A percentile compares a stretch with the other conserved stretches of the same genome.
Conservation (phyloP, 1,140 invertebrate species). For the Aleiodes sp. region DNA sequence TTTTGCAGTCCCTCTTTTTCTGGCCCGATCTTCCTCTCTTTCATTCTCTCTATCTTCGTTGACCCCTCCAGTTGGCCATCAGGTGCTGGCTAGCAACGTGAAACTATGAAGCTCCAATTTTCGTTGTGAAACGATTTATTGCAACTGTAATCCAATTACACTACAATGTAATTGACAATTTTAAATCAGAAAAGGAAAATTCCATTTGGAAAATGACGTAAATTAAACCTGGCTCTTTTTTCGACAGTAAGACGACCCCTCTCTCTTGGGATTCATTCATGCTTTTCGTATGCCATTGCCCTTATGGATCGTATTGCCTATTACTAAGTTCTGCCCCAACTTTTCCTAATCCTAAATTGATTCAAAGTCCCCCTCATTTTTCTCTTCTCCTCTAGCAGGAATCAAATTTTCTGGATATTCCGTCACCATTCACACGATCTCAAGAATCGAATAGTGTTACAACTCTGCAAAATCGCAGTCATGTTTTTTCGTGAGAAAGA, state of each 20-base stretch:
- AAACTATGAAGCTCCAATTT: slow-evolving; percentile 2
- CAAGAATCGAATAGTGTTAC: not conserved
- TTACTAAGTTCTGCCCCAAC: not conserved
- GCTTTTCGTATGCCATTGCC: no score
- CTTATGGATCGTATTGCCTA: no score
- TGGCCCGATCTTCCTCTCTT: not conserved
- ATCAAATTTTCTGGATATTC: not conserved
- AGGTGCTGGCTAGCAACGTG: not conserved
- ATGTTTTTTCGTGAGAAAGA: not conserved
- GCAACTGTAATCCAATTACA: slow-evolving; percentile 8
- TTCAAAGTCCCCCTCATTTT: not conserved
- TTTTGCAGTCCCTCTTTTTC: slow-evolving; percentile 22
- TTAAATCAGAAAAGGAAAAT: not conserved
- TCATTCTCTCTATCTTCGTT: not conserved
- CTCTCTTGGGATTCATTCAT: no score
- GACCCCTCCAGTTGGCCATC: not conserved
- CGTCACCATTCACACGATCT: not conserved
- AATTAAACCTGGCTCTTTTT: no score
- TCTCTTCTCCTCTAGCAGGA: not conserved
- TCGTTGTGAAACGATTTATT: slow-evolving; percentile 8
- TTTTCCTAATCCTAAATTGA: not conserved
- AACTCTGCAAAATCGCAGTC: not conserved
- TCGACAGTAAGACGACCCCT: no score
- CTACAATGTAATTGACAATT: slow-evolving; percentile 2
- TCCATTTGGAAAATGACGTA: no score